Conservation (phyloP, 2,888 invertebrate genomes). For the Coenonympha glycerion region DNA sequence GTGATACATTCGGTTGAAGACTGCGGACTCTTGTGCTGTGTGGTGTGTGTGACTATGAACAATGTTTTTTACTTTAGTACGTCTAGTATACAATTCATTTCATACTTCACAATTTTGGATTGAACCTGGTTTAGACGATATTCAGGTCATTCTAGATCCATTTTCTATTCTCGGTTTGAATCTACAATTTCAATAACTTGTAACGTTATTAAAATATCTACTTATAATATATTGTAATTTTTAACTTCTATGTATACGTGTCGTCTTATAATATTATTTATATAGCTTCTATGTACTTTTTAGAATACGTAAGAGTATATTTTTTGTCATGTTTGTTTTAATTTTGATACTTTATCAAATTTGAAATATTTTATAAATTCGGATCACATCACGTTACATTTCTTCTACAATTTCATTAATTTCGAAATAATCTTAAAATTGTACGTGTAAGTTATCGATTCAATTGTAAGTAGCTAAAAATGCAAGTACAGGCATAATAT, state of each 20-base stretch:
- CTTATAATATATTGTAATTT: slow-evolving; percentile 16
- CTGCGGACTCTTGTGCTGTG: slow-evolving; percentile 64
- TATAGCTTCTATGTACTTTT: slow-evolving; percentile 2
- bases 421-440: slow-evolving; percentile 43
- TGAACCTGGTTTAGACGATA: slow-evolving; percentile 14
- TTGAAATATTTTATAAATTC: not conserved
- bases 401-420: slow-evolving; percentile 54
- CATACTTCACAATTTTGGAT: slow-evolving; percentile 16
- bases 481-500: slow-evolving; percentile 31
- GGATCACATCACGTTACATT: slow-evolving; percentile 19
- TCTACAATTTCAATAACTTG: slow-evolving; percentile 7
- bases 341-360: not conserved
- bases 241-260: slow-evolving; percentile 14
- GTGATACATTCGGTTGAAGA: slow-evolving; percentile 70
- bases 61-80: slow-evolving; percentile 36
- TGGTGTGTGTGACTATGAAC: slow-evolving; percentile 56
- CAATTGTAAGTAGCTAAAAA: slow-evolving; percentile 30
- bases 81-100: slow-evolving; percentile 22
- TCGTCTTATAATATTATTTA: slow-evolving; percentile 16
- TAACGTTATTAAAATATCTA: slow-evolving; percentile 18
- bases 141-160: slow-evolving; percentile 1
- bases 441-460: slow-evolving; percentile 34
- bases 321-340: not conserved
- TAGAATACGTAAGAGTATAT: not conserved
- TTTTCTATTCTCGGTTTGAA: slow-evolving; percentile 2